phyloP scores from a whole-genome alignment of 1,140 invertebrate species.

The Akabosia matsudoensis region DNA sequence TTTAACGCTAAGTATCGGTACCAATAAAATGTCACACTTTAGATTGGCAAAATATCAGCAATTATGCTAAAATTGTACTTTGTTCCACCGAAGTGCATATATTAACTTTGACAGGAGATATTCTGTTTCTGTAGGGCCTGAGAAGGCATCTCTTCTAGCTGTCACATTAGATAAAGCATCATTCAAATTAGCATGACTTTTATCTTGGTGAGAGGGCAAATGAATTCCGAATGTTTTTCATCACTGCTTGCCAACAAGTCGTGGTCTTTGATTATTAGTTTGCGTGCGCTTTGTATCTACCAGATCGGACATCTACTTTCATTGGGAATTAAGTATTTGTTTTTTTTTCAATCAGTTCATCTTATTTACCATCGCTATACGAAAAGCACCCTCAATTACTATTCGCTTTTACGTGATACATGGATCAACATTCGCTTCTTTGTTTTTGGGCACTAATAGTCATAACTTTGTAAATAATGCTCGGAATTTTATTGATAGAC shows the following conservation, averaged over 20 bases:
- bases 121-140: too few relatives aligned
- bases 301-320: neutral
- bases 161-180: too few relatives aligned
- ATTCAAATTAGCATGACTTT: neutral
- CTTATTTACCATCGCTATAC: neutral
- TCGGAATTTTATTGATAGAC: neutral
- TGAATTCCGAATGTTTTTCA: neutral
- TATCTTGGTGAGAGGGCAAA: too few relatives aligned
- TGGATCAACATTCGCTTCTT: neutral
- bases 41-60: too few relatives aligned
- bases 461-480: neutral
- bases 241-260: constrained; percentile 14
- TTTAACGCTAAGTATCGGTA: too few relatives aligned
- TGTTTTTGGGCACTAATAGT: neutral
- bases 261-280: constrained; percentile 4
- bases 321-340: neutral
- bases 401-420: neutral
- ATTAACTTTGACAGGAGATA: too few relatives aligned
- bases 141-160: too few relatives aligned
- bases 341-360: constrained; percentile 16
- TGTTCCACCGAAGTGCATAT: too few relatives aligned
- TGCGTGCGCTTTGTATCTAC: neutral
- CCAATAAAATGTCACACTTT: too few relatives aligned
- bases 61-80: too few relatives aligned
- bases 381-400: neutral